A percentile compares a stretch with the other conserved stretches of the same genome.
Conservation (phyloP, 2,113 vertebrate species). For the Trochalopteron elliotii region DNA sequence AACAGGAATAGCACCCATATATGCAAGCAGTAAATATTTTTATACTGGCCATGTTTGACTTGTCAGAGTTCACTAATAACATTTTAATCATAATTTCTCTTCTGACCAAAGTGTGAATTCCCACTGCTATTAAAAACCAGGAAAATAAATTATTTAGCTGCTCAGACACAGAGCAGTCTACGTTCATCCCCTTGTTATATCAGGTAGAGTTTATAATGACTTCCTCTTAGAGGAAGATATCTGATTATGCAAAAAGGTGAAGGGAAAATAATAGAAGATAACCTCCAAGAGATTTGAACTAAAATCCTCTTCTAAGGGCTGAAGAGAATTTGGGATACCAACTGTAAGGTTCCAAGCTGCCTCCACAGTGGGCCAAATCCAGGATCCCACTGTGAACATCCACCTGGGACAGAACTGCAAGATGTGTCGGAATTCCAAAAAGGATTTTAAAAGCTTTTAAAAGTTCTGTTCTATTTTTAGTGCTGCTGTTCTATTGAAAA, state of each 20-base stretch:
- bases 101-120: neutral
- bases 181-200: neutral
- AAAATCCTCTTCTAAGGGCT: neutral
- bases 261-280: neutral
- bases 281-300: neutral
- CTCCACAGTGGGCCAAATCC: neutral
- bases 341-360: neutral
- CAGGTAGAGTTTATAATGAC: neutral
- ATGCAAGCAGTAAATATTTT: neutral
- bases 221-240: neutral
- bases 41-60: neutral
- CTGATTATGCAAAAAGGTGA: neutral
- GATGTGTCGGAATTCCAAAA: fast-evolving
- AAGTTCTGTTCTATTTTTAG: neutral
- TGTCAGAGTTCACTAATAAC: neutral
- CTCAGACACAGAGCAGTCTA: neutral
- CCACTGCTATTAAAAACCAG: neutral
- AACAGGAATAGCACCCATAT: neutral
- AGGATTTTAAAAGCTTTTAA: neutral
- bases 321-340: neutral
- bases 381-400: neutral
- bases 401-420: neutral
- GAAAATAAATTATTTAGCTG: neutral
- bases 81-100: neutral
- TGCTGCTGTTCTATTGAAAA: neutral